Conservation (phyloP, 1,140 invertebrate genomes). For the Megathymus violae region DNA sequence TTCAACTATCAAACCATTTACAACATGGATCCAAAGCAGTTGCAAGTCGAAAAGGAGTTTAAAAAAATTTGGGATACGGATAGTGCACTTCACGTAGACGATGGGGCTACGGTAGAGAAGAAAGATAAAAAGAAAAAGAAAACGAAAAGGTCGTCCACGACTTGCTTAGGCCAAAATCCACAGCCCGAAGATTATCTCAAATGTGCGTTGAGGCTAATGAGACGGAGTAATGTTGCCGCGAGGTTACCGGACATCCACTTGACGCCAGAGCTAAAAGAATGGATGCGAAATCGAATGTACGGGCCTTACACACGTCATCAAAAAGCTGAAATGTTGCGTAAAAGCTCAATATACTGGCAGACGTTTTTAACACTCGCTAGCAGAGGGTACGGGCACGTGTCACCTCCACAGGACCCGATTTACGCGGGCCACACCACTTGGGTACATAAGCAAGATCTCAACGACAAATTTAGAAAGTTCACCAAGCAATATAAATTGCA, state of each 20-base stretch:
- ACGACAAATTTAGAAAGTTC: conserved; percentile 60
- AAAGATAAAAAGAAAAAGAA: conserved; percentile 66
- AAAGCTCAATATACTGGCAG: conserved; percentile 59
- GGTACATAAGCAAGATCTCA: conserved; percentile 60
- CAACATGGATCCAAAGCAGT: conserved; percentile 57
- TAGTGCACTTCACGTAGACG: conserved; percentile 58
- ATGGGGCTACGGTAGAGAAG: conserved; percentile 45
- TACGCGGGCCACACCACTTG: conserved; percentile 58
- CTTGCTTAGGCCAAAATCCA: conserved; percentile 63
- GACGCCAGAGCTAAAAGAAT: conserved; percentile 67
- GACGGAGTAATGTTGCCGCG: conserved; percentile 62
- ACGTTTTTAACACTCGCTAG: conserved; percentile 48
- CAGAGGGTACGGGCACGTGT: conserved; percentile 58
- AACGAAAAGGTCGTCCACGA: conserved; percentile 54
- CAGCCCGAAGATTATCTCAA: conserved; percentile 65
- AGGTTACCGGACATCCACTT: conserved; percentile 68
- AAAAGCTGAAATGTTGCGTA: conserved; percentile 50
- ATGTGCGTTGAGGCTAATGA: conserved; percentile 62
- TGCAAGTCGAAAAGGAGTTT: conserved; percentile 65
- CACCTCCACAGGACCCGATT: conserved; percentile 45
- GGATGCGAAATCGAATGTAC: conserved; percentile 69
- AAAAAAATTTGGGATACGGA: conserved; percentile 72
- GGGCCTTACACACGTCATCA: conserved; percentile 50
- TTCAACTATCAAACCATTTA: conserved; percentile 74
- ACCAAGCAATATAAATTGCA: conserved; percentile 57